Evolutionary conservation across 2,113 vertebrate genomes (phyloP).

Genomic region (Phocoena sinus): DNA sequence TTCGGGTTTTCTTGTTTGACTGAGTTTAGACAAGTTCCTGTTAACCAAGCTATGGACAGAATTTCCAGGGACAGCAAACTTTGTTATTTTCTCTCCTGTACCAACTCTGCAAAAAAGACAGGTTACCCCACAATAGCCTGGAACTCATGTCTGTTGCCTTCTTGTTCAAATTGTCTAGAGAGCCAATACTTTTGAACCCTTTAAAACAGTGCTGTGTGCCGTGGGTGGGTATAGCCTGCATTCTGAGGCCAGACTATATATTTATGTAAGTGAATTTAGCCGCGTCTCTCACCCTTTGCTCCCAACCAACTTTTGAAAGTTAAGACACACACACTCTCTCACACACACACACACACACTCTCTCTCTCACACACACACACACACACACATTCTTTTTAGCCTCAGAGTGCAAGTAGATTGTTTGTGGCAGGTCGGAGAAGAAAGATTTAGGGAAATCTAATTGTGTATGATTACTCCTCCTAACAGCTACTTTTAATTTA

Average conservation of each 20-base stretch:
- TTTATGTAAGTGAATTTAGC: not conserved
- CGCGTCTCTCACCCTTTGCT: not conserved
- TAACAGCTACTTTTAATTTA: not conserved
- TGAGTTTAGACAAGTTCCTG: not conserved
- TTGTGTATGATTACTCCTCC: not conserved
- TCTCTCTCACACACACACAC: too few relatives aligned
- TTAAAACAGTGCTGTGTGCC: constrained; percentile 2
- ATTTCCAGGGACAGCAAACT: not conserved
- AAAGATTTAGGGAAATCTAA: not conserved
- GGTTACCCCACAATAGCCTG: not conserved
- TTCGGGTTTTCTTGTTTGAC: not conserved
- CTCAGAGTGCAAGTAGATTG: not conserved
- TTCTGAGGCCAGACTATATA: constrained; percentile 34
- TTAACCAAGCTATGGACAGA: not conserved
- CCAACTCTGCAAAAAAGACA: not conserved
- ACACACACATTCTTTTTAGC: not conserved
- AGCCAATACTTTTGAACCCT: constrained; percentile 37
- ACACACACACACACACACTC: not conserved
- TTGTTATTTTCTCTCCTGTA: not conserved
- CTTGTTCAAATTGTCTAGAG: constrained; percentile 9
- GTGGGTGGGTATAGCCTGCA: constrained; percentile 7
- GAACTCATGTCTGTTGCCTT: not conserved
- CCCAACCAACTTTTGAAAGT: not conserved
- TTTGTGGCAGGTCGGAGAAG: not conserved
- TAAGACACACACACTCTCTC: not conserved